Base-by-base conservation (phyloP, 1,140 invertebrate species). In the Lysiphlebus fabarum region DNA sequence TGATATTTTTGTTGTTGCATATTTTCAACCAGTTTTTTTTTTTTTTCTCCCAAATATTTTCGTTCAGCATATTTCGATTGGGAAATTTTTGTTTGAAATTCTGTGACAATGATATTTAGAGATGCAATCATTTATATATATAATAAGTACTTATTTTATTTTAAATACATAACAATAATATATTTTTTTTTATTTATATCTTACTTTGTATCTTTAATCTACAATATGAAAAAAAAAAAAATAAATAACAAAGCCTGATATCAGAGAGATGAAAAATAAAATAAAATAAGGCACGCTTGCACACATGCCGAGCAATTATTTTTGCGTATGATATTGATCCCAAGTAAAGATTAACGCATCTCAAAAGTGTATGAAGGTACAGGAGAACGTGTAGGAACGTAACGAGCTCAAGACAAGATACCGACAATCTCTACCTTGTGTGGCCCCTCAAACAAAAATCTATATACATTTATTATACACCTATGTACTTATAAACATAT, bases 281-380 rank as follows among this genome's bases (percentile, higher is more conserved):
- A 64, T 60, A 65, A 62, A 44, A 47, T 56, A 51, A 43, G 43
- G 12, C n/a, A 11, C n/a, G 7, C n/a, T 47, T 12, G 44, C 56
- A 43, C 56, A 7, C 59, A 62, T 55, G 57, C 63, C 63, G 67
- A 63, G 64, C 71, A 73, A 74, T 73, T 74, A 74, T 74, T 72
- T 74, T 73, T 66, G 61, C 66, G 61, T 69, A 72, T 72, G 69
- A 71, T 70, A 68, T 68, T 62, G 72, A 74, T 72, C 70, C 64
- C 45, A 56, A 58, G 58, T 14, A 40, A 60, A 72, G 71, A 73
- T 74, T 72, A 72, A 59, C 66, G 61, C 37, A 60, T 48, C 53
- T 41, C 53, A 38, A 47, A 56, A 51, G 33, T 58, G 50, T 49
- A 58, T 40, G 42, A 50, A 42, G 40, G 50, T 49, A 51, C 41